Evolutionary conservation across 2,797 vertebrate species (phyloP).

Genomic region (Hoplostethus atlanticus): DNA sequence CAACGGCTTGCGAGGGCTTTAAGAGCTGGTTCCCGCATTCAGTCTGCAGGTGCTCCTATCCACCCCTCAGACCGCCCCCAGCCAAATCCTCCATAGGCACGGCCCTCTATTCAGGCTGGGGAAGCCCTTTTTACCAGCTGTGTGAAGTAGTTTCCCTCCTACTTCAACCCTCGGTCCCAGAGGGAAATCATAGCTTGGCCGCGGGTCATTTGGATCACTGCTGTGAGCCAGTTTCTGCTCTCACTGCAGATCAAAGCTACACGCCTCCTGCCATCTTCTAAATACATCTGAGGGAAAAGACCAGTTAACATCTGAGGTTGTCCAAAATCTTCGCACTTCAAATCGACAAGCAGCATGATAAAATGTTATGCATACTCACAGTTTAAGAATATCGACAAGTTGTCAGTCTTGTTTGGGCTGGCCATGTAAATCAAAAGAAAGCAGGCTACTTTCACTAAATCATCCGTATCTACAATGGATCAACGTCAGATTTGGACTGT

Average conservation of each 20-base stretch:
- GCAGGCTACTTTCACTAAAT: background rate
- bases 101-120: slow-evolving; percentile 27
- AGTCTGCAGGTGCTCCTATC: slow-evolving; percentile 70
- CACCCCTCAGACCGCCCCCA: slow-evolving; percentile 41
- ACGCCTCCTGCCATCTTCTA: background rate
- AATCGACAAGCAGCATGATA: background rate
- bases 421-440: background rate
- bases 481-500: background rate
- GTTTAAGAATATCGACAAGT: background rate
- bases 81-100: slow-evolving; percentile 44
- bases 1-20: slow-evolving; percentile 62
- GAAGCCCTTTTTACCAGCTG: slow-evolving; percentile 48
- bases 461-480: background rate
- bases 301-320: background rate
- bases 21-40: slow-evolving; percentile 73
- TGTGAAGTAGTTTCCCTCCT: slow-evolving; percentile 34
- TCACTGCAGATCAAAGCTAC: background rate
- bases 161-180: slow-evolving; percentile 8
- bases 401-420: background rate
- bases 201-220: background rate
- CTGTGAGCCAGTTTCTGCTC: background rate
- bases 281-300: background rate
- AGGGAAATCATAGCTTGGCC: background rate
- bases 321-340: background rate
- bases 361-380: too few species aligned